A percentile compares a stretch with the other conserved stretches of the same genome.
Conservation (phyloP, 2,888 invertebrate species). For the Steinernema hermaphroditum region DNA sequence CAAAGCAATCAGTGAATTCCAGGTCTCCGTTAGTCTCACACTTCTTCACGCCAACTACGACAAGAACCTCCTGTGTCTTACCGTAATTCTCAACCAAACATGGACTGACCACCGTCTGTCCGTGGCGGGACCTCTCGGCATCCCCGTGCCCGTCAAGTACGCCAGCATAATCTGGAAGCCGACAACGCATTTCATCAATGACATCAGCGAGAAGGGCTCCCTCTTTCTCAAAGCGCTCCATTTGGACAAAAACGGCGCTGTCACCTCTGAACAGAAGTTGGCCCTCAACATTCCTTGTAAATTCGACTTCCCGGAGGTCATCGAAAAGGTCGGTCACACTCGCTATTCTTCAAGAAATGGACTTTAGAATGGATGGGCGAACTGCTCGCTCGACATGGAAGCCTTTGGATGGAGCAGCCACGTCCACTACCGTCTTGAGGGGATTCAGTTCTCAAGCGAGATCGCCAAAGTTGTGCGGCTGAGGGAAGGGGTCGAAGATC, state of each 20-base stretch:
- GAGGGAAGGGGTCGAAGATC: neutral
- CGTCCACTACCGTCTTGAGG: neutral
- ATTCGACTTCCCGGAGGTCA: neutral
- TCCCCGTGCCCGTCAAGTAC: conserved; percentile 13
- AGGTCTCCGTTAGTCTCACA: neutral
- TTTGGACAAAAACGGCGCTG: neutral
- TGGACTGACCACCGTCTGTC: neutral
- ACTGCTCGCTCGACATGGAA: conserved; percentile 9
- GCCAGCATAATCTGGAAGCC: conserved; percentile 17
- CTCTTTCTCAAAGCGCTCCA: neutral
- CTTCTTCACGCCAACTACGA: neutral
- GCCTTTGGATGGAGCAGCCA: conserved; percentile 14
- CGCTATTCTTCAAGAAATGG: neutral
- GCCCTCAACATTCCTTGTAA: neutral
- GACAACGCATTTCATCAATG: neutral
- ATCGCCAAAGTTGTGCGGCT: neutral
- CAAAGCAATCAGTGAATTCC: neutral
- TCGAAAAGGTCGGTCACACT: neutral
- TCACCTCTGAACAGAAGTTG: neutral
- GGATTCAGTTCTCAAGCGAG: neutral
- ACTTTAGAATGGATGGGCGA: neutral
- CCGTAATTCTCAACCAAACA: neutral
- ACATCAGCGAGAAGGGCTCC: neutral
- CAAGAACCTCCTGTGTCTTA: neutral
- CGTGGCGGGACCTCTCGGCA: neutral